Percentiles rank a stretch among this genome's conserved stretches.
These are phyloP conservation scores for Podarcis lilfordi DNA, from an alignment of 2,797 vertebrate genomes.

Conservation along the genomic window DNA sequence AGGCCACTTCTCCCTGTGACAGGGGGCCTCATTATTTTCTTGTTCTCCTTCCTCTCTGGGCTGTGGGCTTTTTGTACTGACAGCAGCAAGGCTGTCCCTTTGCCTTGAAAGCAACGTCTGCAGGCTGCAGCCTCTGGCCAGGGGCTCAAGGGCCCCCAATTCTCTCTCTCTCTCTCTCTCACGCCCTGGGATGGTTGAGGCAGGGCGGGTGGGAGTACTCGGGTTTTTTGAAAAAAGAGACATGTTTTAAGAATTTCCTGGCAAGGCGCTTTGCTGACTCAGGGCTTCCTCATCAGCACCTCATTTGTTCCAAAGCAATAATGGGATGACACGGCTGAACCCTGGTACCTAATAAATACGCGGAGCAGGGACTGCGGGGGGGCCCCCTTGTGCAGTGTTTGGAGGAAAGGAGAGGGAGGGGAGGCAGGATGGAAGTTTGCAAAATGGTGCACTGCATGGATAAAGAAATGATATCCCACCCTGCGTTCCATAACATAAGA, in stretches of 20 bases:
- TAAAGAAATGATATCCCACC: too few species aligned
- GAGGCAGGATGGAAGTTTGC: too few species aligned
- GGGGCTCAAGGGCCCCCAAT: neutral
- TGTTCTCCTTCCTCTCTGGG: neutral
- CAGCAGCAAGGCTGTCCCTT: neutral
- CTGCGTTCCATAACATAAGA: too few species aligned
- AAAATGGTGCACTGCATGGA: too few species aligned
- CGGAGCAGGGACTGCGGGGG: neutral
- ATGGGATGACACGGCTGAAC: neutral
- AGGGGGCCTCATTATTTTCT: neutral
- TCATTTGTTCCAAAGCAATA: neutral
- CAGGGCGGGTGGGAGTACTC: neutral
- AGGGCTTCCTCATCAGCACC: neutral
- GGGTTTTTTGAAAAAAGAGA: neutral
- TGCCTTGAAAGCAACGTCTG: neutral
- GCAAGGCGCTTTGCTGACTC: neutral
- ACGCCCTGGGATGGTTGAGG: neutral
- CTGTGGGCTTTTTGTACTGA: neutral
- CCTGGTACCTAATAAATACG: neutral
- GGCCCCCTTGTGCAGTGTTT: too few species aligned
- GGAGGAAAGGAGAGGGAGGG: too few species aligned
- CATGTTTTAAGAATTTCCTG: neutral
- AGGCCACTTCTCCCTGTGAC: too few species aligned
- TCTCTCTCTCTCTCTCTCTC: too few species aligned
- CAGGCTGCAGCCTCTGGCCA: neutral